phyloP scores from a whole-genome alignment of 2,888 invertebrate genomes.

The Troides helena region DNA sequence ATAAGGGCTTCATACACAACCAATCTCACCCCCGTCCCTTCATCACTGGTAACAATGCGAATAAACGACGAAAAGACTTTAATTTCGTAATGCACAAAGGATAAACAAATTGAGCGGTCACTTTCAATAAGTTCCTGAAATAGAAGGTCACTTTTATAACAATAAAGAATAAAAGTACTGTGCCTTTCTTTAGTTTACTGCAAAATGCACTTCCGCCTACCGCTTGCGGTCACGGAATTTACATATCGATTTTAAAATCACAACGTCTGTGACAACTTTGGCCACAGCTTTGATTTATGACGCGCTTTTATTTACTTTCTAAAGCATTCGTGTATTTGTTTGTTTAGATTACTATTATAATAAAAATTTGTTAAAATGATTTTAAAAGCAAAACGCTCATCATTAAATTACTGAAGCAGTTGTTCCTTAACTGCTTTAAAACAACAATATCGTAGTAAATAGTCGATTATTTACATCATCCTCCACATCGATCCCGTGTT shows the following conservation, averaged over 20 bases:
- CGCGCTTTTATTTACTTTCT: background rate
- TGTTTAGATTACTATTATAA: background rate
- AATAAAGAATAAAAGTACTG: background rate
- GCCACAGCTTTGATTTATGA: slow-evolving; percentile 16
- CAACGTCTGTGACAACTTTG: slow-evolving; percentile 32
- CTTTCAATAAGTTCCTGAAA: background rate
- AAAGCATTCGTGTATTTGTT: background rate
- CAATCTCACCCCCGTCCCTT: no score
- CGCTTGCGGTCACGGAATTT: slow-evolving; percentile 48
- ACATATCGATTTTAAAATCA: slow-evolving; percentile 74
- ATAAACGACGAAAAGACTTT: no score
- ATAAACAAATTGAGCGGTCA: background rate
- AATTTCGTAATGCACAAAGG: no score
- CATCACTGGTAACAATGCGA: no score
- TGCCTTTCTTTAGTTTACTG: slow-evolving; percentile 6
- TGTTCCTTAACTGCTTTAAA: no score
- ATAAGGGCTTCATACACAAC: no score
- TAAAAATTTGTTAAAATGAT: background rate
- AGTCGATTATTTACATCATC: no score
- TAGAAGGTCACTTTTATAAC: background rate
- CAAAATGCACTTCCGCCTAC: slow-evolving; percentile 25
- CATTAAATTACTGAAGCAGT: no score
- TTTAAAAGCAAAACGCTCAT: no score
- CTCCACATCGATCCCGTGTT: no score
- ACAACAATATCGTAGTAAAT: no score